Evolutionary conservation across 2,113 vertebrate genomes (phyloP).

Genomic region (Equus przewalskii): DNA sequence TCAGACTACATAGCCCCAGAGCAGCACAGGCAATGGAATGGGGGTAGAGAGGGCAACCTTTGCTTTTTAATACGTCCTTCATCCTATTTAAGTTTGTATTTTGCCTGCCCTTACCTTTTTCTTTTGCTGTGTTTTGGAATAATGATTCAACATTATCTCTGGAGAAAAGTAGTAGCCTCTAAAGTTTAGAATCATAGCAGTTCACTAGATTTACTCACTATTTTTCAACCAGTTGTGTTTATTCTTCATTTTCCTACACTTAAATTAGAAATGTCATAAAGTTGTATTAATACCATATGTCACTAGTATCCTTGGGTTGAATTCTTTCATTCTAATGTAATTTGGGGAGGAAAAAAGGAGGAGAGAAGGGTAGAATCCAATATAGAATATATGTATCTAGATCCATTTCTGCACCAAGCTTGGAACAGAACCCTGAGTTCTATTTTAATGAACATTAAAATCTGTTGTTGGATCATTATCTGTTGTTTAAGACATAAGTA

Average conservation of each 20-base stretch:
- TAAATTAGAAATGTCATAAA: conserved; percentile 38
- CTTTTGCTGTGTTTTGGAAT: conserved; percentile 54
- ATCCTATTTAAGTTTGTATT: conserved; percentile 43
- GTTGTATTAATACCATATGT: conserved; percentile 36
- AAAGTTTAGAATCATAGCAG: conserved; percentile 34
- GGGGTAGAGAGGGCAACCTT: background rate
- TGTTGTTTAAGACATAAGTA: conserved; percentile 52
- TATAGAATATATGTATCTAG: conserved; percentile 3
- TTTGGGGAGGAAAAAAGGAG: background rate
- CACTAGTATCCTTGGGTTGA: conserved; percentile 40
- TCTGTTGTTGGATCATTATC: conserved; percentile 47
- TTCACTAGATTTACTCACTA: conserved; percentile 60
- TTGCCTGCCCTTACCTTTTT: conserved; percentile 28
- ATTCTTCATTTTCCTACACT: conserved; percentile 57
- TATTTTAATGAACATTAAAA: conserved; percentile 66
- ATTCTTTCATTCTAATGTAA: conserved; percentile 61
- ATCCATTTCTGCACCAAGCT: conserved; percentile 23
- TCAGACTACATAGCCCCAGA: background rate
- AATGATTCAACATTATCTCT: conserved; percentile 66
- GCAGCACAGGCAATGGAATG: background rate
- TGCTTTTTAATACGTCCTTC: conserved; percentile 43
- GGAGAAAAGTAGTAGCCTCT: conserved; percentile 56
- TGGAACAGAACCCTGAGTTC: conserved; percentile 37
- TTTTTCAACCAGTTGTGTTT: conserved; percentile 13
- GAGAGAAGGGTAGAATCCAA: background rate